These are phyloP conservation scores for Cantharis lateralis DNA, from an alignment of 2,888 invertebrate species.

Conservation along the genomic window DNA sequence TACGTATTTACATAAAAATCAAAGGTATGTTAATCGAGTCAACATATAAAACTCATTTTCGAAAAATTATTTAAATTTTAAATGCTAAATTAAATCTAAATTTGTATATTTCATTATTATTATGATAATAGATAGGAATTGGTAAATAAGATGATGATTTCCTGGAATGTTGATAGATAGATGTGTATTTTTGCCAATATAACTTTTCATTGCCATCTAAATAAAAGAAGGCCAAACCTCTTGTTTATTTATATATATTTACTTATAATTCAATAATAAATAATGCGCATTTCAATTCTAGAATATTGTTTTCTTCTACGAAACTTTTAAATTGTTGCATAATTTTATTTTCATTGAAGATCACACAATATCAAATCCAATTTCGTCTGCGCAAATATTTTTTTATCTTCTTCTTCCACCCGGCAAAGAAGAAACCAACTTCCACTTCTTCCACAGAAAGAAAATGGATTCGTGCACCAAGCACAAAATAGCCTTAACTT, in stretches of 20 bases:
- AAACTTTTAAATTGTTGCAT: conserved; percentile 12
- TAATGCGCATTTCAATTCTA: conserved; percentile 27
- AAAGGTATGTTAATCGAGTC: not conserved
- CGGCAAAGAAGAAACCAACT: not conserved
- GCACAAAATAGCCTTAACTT: too few species aligned
- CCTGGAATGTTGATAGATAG: conserved; percentile 29
- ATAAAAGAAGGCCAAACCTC: conserved; percentile 36
- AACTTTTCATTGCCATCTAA: conserved; percentile 34
- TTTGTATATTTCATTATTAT: conserved; percentile 14
- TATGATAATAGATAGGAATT: conserved; percentile 23
- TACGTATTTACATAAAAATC: conserved; percentile 19
- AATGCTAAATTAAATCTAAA: conserved; percentile 6
- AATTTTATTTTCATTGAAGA: conserved; percentile 2
- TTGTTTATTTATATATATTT: conserved; percentile 26
- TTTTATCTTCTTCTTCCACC: too few species aligned
- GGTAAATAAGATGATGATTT: conserved; percentile 25
- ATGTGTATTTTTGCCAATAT: conserved; percentile 32
- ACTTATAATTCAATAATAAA: conserved; percentile 13
- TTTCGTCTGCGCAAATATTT: too few species aligned
- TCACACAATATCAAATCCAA: not conserved
- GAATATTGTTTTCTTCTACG: conserved; percentile 17
- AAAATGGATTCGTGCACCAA: too few species aligned
- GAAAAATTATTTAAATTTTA: not conserved
- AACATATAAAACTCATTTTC: not conserved
- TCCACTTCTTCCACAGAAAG: too few species aligned